phyloP scores from a whole-genome alignment of 2,888 invertebrate species.

The Stenotaenia linearis region DNA sequence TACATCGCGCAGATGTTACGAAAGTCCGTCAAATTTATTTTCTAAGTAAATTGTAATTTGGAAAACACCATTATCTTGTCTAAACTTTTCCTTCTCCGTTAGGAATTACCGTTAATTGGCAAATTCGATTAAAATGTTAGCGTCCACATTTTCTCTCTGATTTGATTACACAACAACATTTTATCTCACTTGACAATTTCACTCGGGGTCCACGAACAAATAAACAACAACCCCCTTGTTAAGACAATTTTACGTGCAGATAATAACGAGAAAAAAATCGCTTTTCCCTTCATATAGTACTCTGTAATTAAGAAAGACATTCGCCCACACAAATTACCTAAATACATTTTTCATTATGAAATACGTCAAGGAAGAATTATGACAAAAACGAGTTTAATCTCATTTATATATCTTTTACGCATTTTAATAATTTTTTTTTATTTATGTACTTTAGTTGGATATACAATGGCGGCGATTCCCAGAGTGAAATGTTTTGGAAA shows the following conservation, averaged over 20 bases:
- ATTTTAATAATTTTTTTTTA: not conserved
- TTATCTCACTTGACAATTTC: not conserved
- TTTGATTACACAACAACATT: slow-evolving; percentile 7
- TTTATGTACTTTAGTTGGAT: not conserved
- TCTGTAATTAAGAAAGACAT: not conserved
- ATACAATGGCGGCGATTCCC: not conserved
- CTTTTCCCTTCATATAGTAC: not conserved
- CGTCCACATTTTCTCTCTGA: slow-evolving; percentile 2
- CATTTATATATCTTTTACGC: not conserved
- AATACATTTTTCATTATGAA: not conserved
- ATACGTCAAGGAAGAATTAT: not conserved
- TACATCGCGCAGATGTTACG: not conserved
- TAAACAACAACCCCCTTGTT: not conserved
- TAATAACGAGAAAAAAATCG: not conserved
- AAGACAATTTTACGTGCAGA: not conserved
- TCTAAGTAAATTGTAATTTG: not conserved
- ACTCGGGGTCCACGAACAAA: not conserved
- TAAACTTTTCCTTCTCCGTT: not conserved
- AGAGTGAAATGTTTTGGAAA: not conserved
- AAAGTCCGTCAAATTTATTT: not conserved
- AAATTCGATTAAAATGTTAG: slow-evolving; percentile 15
- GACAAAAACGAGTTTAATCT: not conserved
- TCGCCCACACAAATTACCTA: slow-evolving; percentile 1
- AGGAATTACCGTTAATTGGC: not conserved
- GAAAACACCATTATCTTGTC: not conserved